These are phyloP conservation scores for Knipowitschia caucasica DNA, from an alignment of 2,797 vertebrate genomes.

Conservation along the genomic window DNA sequence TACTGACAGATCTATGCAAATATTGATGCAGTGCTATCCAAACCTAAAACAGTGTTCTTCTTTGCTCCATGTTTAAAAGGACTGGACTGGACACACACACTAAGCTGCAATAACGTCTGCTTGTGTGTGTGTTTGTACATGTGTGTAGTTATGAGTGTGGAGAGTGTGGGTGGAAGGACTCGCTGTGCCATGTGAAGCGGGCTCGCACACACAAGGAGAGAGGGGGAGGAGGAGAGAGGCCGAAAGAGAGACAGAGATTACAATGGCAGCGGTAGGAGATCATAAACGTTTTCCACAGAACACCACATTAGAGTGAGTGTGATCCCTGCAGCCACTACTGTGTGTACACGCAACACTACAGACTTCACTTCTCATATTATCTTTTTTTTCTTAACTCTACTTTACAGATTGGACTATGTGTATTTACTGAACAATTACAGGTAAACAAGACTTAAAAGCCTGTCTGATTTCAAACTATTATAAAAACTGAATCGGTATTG, in stretches of 20 bases:
- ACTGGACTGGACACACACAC: conserved; percentile 47
- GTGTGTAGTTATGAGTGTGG: conserved; percentile 29
- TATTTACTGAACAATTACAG: too few relatives aligned
- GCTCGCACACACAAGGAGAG: conserved; percentile 29
- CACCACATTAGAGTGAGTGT: conserved; percentile 60
- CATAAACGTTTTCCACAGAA: conserved; percentile 54
- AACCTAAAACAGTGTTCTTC: conserved; percentile 45
- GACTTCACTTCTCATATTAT: too few relatives aligned
- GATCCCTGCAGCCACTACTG: conserved; percentile 46
- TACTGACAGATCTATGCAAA: too few relatives aligned
- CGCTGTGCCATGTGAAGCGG: conserved; percentile 62
- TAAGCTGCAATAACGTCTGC: conserved; percentile 41
- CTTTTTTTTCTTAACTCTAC: too few relatives aligned
- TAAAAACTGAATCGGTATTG: too few relatives aligned
- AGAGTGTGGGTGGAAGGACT: conserved; percentile 61
- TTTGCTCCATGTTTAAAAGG: conserved; percentile 61
- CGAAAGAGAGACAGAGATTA: conserved; percentile 31
- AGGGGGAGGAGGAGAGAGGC: not conserved
- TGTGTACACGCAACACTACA: conserved; percentile 32
- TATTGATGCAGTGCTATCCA: too few relatives aligned
- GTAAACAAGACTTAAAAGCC: too few relatives aligned
- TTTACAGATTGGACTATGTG: too few relatives aligned
- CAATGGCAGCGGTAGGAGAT: conserved; percentile 43
- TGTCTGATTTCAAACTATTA: too few relatives aligned
- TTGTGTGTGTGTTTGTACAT: conserved; percentile 25